Evolutionary conservation across 2,113 vertebrate species (phyloP).

Genomic region (Nerophis ophidion): DNA sequence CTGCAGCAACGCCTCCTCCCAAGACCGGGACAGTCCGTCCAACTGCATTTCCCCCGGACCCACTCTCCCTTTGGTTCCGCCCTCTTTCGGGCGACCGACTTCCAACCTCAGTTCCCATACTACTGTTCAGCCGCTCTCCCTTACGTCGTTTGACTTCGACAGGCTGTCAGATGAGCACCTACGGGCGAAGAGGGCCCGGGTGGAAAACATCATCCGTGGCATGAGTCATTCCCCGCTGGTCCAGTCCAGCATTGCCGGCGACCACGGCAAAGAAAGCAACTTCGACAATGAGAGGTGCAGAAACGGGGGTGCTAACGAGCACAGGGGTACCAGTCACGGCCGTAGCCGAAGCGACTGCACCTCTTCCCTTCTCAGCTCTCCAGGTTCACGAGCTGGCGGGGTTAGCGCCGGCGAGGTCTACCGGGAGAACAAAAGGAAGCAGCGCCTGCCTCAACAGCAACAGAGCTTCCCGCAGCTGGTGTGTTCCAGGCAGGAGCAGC

Average conservation of each 20-base stretch:
- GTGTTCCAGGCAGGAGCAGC: constrained; percentile 92
- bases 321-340: constrained; percentile 29
- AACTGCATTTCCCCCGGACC: constrained; percentile 95
- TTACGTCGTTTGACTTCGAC: constrained; percentile 94
- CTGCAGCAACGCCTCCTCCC: constrained; percentile 93
- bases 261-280: constrained; percentile 38
- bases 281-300: constrained; percentile 30
- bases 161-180: constrained; percentile 96
- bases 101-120: constrained; percentile 64
- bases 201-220: constrained; percentile 98
- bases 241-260: constrained; percentile 62
- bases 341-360: constrained; percentile 70
- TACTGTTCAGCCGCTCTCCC: constrained; percentile 73
- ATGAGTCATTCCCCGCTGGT: constrained; percentile 98
- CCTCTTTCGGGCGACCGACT: constrained; percentile 76
- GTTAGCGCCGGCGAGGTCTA: constrained; percentile 78
- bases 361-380: constrained; percentile 73
- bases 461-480: constrained; percentile 98
- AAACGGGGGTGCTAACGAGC: constrained; percentile 29
- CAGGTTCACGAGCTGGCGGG: constrained; percentile 36
- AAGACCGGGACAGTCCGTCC: constrained; percentile 86
- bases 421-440: constrained; percentile 98
- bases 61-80: constrained; percentile 52
- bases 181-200: constrained; percentile 93
- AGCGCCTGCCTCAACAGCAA: constrained; percentile 96